phyloP scores from a whole-genome alignment of 1,140 invertebrate species.

The Gryon sp. region DNA sequence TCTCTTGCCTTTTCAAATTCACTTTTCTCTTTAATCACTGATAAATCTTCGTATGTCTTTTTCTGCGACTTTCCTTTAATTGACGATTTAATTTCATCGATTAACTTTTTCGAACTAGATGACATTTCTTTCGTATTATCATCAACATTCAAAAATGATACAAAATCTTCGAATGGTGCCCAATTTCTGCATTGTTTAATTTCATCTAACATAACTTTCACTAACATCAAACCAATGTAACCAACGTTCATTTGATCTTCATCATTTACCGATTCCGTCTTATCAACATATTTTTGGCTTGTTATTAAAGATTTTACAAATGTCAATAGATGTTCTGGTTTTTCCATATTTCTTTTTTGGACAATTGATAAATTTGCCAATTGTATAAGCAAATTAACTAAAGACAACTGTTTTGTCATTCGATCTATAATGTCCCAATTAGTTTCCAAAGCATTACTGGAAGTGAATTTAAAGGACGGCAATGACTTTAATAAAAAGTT shows the following conservation, averaged over 20 bases:
- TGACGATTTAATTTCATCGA: conserved; percentile 77
- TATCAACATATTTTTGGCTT: conserved; percentile 5
- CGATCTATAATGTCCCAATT: conserved; percentile 57
- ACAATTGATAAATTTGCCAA: conserved; percentile 69
- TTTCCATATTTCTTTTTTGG: conserved; percentile 70
- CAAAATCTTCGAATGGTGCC: conserved; percentile 76
- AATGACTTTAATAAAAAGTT: conserved; percentile 69
- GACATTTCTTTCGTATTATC: conserved; percentile 53
- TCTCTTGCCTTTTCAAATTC: conserved; percentile 83
- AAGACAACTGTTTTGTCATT: conserved; percentile 67
- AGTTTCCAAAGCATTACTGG: conserved; percentile 57
- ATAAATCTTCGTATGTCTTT: conserved; percentile 69
- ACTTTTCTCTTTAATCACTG: conserved; percentile 68
- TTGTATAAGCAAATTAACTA: conserved; percentile 71
- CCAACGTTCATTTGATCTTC: conserved; percentile 69
- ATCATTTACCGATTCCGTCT: conserved; percentile 1
- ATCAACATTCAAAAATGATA: conserved; percentile 76
- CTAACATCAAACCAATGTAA: conserved; percentile 77
- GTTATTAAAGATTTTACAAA: conserved; percentile 71
- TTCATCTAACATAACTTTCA: conserved; percentile 73
- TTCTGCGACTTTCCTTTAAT: conserved; percentile 72
- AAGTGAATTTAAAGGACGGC: conserved; percentile 29
- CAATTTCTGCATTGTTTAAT: conserved; percentile 67
- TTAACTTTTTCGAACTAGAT: conserved; percentile 63
- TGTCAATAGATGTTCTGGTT: conserved; percentile 71